Evolutionary conservation across 2,113 vertebrate species (phyloP), one percentile per base, ranked within the genome.

Genomic region (Nesogale talazaci): DNA sequence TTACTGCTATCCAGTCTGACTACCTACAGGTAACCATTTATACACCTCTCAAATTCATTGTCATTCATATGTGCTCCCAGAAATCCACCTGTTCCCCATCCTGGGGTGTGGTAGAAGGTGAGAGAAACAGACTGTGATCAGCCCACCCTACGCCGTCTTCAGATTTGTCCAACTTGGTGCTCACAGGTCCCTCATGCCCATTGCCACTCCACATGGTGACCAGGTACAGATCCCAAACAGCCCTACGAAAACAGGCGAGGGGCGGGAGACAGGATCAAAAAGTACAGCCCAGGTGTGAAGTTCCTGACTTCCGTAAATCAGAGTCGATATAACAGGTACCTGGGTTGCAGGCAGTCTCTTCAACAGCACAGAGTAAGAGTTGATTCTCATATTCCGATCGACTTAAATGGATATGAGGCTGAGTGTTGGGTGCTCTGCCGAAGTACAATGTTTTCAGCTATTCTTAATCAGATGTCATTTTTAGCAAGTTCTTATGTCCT

Each of bases 1-100:
- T 99, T 94, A 98, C 97, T 88, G 99, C 99, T 86, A 99, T 99
- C 96, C 99, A 99, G 98, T 99, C 99, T 36, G 99, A 99, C 98
- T 99, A 99, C 96, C 98, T 99, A 90, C 99, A 99, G 99, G 99
- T 99, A 97, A 97, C 87, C 79, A 89, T 95, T 91, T 94, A 56
- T 88, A 91, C 80, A 74, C 46, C 75, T 90, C 70, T 85, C 86
- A 79, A 17, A 36, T 83, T 87, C 93, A 85, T 87, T 78, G 81
- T 91, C 91, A 61, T 93, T 86, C 74, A 38, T 83, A 34, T 57
- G 46, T 87, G 4, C 72, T 38, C 84, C 88, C 91, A 34, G 46
- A 86, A 89, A 77, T 34, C 63, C 76, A 59, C 92, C 93, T 77
- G 10, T 74, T 22, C 15, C 90, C 78, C 84, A 22, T 76, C 42